phyloP scores from a whole-genome alignment of 2,113 vertebrate genomes.

The Clarias magur region DNA sequence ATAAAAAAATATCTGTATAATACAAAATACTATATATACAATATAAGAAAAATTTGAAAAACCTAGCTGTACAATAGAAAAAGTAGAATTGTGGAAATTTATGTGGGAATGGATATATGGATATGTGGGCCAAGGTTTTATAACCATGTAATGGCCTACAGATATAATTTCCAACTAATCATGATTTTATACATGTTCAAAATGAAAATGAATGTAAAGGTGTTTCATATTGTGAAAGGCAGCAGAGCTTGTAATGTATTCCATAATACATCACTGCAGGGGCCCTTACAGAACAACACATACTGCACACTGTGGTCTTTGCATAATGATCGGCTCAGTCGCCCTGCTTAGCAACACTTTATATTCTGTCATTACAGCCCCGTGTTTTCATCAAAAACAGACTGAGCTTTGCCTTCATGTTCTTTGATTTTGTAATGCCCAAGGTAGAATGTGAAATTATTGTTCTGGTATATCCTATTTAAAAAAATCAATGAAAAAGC shows the following conservation, averaged over 20 bases:
- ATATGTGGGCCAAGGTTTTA: neutral
- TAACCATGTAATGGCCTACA: constrained; percentile 16
- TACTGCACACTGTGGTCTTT: constrained; percentile 36
- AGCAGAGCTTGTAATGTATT: constrained; percentile 31
- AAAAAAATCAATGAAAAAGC: neutral
- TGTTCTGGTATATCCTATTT: neutral
- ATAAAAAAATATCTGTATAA: too few species aligned
- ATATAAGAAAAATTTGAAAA: too few species aligned
- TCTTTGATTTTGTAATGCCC: neutral
- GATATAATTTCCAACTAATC: neutral
- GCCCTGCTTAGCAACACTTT: constrained; percentile 47
- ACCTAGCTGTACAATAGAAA: neutral
- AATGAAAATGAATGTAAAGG: constrained; percentile 35
- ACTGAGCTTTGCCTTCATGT: neutral
- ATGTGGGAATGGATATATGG: neutral
- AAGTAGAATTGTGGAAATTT: too few species aligned
- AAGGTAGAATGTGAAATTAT: neutral
- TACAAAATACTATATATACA: too few species aligned
- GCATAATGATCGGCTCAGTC: constrained; percentile 41
- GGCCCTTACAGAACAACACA: constrained; percentile 25
- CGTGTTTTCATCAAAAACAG: constrained; percentile 14
- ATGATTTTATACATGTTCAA: constrained; percentile 33
- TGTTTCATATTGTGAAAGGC: constrained; percentile 14
- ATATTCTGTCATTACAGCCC: constrained; percentile 28
- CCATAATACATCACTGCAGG: constrained; percentile 36